Evolutionary conservation across 2,888 invertebrate species (phyloP), one percentile per base, ranked within the genome.

Genomic region (Drosophila dives): DNA sequence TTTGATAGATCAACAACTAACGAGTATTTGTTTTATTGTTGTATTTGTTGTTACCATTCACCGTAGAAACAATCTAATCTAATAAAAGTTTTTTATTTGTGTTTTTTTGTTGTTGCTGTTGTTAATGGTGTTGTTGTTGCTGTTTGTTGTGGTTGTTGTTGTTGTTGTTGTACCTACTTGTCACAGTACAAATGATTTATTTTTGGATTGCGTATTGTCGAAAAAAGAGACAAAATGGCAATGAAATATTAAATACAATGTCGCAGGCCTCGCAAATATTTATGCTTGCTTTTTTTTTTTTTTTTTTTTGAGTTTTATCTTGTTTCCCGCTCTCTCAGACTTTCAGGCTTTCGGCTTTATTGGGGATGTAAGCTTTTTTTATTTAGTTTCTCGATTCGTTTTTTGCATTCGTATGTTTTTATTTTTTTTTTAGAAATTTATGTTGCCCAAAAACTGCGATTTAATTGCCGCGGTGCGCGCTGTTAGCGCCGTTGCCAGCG

Each of bases 401-500:
- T 64, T 26, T 29, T 42, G 42, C 11, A 20, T 20, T 38, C 2
- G 15, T 40, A 48, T 45, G 32, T 36, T 15, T 26, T 55, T 45
- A n/a, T 40, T 61, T 56, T 45, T 54, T 63, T 70, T 72, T 92
- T 92, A 93, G 91, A 92, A 92, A 86, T 91, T 92, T 80, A 92
- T 91, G 89, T 93, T 93, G 91, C 93, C 93, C 85, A 93, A 78
- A 89, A 92, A 92, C 83, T 93, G 93, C 73, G 93, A 92, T 85
- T 93, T 93, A 83, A 93, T 92, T 83, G 92, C 91, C 82, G 92
- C 91, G 64, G 93, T 91, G 78, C 93, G 93, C 67, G 86, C 89
- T 81, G 93, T 91, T 78, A 93, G 81, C 75, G 93, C 92, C 77
- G 92, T 91, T 75, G 93, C 89, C 80, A 93, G 83, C 59, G 93